Evolutionary conservation across 1,140 invertebrate species (phyloP).

Genomic region (Euglossa dilemma): DNA sequence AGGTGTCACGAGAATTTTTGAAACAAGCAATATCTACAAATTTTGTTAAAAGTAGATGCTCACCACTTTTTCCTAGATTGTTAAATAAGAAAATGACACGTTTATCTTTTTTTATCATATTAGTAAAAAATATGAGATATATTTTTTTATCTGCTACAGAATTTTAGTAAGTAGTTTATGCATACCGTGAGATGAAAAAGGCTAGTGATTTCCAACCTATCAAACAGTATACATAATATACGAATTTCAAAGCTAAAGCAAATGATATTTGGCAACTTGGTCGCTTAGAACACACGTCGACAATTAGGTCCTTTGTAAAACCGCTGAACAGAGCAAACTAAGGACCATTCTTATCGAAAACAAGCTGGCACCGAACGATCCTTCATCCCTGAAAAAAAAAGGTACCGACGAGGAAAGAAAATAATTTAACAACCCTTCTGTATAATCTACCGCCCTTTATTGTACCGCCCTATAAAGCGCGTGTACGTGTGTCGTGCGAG

Average conservation of each 20-base stretch:
- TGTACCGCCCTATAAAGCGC: neutral
- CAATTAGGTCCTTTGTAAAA: conserved; percentile 2
- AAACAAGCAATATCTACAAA: too few relatives aligned
- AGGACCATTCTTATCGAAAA: conserved; percentile 17
- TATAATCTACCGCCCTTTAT: conserved; percentile 21
- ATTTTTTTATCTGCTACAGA: too few relatives aligned
- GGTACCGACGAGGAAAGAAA: neutral
- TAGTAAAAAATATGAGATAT: too few relatives aligned
- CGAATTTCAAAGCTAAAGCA: neutral
- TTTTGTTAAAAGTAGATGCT: too few relatives aligned
- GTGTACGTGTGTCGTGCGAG: neutral
- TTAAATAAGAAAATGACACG: too few relatives aligned
- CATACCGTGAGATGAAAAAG: neutral
- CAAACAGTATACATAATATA: neutral
- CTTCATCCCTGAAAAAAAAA: neutral
- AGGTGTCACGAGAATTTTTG: too few relatives aligned
- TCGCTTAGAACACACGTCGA: neutral
- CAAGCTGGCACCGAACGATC: neutral
- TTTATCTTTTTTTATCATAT: too few relatives aligned
- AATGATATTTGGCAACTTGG: neutral
- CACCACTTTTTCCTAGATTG: too few relatives aligned
- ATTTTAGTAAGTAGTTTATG: too few relatives aligned
- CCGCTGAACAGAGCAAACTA: neutral
- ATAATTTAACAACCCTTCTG: conserved; percentile 28
- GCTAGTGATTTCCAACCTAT: too few relatives aligned